Evolutionary conservation across 2,797 vertebrate species (phyloP), one percentile per base, ranked within the genome.

Genomic region (Liparis tanakae): DNA sequence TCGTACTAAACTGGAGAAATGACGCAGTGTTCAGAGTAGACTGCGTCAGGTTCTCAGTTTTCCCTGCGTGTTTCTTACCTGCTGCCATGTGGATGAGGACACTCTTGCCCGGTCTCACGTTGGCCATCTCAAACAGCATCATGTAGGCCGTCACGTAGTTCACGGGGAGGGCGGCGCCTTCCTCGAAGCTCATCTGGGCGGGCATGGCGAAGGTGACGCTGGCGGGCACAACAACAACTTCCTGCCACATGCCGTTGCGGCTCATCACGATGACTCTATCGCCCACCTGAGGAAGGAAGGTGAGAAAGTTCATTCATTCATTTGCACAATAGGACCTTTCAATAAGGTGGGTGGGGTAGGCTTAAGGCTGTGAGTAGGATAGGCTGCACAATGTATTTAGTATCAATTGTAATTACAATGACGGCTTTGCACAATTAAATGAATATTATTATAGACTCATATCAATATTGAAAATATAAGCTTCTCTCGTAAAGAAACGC

Each of bases 41-140:
- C 33, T 76, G 22, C 50, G 3, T 63, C 14, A 18, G 8, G 37
- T 37, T 51, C 34, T 67, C 7, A 25, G 59, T 33, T 30, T 41
- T 30, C 48, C 15, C 25, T 14, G 43, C 15, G 10, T 2, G 41
- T 8, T 17, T 73, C 61, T 69, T 88, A 98, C 97, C 97, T 94
- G 96, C 96, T 67, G 97, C 97, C 96, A 97, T 97, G 90, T 98
- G 97, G 76, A 97, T 81, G 13, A 98, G 95, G 63, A 98, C 88
- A 0, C 95, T 98, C 87, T 97, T 96, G 85, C 95, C 94, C 1
- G 96, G 94, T 78, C 93, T 92, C 37, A 97, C 70, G 64, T 96
- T 96, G 76, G 96, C 96, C 63, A 96, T 96, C 73, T 98, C 94
- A 57, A 97, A 97, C 55, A 98, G 94, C 86, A 97, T 88, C 95